Evolutionary conservation across 1,140 invertebrate genomes (phyloP).

Genomic region (Bursaphelenchus mucronatus): DNA sequence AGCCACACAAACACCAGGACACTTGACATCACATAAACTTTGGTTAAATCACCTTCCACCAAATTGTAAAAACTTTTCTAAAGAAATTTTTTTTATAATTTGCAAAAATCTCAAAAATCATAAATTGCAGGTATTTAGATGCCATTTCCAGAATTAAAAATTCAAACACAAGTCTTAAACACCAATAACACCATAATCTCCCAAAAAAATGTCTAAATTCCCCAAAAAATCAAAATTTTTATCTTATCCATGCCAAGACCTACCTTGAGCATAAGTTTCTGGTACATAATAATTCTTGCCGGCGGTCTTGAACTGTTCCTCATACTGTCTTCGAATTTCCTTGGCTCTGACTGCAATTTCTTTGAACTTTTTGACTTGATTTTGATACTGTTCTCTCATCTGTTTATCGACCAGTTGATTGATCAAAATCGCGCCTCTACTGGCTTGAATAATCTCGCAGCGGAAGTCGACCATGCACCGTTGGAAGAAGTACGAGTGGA

Average conservation of each 20-base stretch:
- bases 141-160: conserved; percentile 5
- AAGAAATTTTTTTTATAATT: conserved; percentile 4
- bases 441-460: conserved; percentile 58
- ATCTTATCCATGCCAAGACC: conserved; percentile 22
- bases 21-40: too few relatives aligned
- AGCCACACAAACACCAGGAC: too few relatives aligned
- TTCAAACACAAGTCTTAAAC: conserved; percentile 11
- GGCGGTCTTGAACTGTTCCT: conserved; percentile 39
- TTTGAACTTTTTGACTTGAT: conserved; percentile 53
- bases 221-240: conserved; percentile 21
- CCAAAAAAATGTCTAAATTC: conserved; percentile 8
- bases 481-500: conserved; percentile 59
- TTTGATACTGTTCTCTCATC: conserved; percentile 58
- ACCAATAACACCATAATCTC: conserved; percentile 11
- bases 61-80: conserved; percentile 13
- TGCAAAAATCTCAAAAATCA: conserved; percentile 21
- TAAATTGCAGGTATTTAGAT: conserved; percentile 29
- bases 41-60: too few relatives aligned
- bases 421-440: conserved; percentile 55
- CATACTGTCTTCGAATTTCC: conserved; percentile 54
- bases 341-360: conserved; percentile 53
- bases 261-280: conserved; percentile 60
- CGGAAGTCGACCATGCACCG: conserved; percentile 60
- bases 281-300: conserved; percentile 36
- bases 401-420: conserved; percentile 60